Evolutionary conservation across 2,888 invertebrate species (phyloP).

Genomic region (Troglohyphantes excavatus): DNA sequence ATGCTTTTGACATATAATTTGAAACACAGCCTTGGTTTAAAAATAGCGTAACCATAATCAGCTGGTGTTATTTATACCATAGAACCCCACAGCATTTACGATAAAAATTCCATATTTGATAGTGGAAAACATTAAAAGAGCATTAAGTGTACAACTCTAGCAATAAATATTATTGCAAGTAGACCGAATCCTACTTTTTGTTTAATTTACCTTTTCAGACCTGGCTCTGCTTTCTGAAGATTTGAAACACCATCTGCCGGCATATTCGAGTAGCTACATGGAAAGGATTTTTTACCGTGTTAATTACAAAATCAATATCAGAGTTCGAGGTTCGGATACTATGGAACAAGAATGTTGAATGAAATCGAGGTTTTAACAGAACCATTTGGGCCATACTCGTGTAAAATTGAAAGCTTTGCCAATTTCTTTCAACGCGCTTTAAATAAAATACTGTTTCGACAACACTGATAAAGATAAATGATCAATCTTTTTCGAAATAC

Average conservation of each 20-base stretch:
- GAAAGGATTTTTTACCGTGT: conserved; percentile 55
- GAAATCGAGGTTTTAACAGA: conserved; percentile 53
- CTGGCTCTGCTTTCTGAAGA: conserved; percentile 48
- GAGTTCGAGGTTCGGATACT: conserved; percentile 31
- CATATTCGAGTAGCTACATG: conserved; percentile 44
- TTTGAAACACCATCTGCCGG: conserved; percentile 58
- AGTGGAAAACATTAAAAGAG: conserved; percentile 38
- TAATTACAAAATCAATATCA: conserved; percentile 77
- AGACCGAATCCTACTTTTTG: conserved; percentile 10
- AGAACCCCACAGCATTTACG: not conserved
- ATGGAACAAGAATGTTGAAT: conserved; percentile 52
- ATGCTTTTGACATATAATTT: too few relatives aligned
- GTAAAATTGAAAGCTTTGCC: conserved; percentile 11
- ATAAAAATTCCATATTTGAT: conserved; percentile 16
- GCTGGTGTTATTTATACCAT: too few relatives aligned
- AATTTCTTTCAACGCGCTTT: conserved; percentile 15
- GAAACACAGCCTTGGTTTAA: too few relatives aligned
- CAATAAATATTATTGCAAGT: conserved; percentile 1
- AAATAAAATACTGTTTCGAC: not conserved
- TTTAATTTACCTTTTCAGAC: conserved; percentile 14
- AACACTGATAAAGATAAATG: too few relatives aligned
- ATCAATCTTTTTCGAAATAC: too few relatives aligned
- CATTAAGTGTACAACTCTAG: conserved; percentile 36
- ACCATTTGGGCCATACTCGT: conserved; percentile 47
- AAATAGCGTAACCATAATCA: too few relatives aligned